Base-by-base conservation (phyloP, 1,140 invertebrate species). In the Drosophila tani region DNA sequence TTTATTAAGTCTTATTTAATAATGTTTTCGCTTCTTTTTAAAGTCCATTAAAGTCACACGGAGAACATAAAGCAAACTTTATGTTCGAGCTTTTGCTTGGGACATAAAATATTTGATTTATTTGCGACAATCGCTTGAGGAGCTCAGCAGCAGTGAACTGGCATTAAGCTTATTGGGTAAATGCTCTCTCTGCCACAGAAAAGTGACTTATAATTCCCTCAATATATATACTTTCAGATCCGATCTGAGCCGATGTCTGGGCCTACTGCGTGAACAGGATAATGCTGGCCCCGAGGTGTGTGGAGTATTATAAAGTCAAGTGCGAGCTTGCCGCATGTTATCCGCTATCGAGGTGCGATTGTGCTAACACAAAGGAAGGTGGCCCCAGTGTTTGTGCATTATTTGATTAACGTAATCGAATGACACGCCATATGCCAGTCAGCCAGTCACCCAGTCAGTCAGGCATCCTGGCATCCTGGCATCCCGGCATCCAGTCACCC, bases 351-450 rank as follows among this genome's bases (percentile, higher is more conserved):
- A 11, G 29, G 40, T 47, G 68, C 55, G 67, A 71, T 70, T 70
- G 70, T 60, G 35, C 19, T 19, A 75, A 67, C 73, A 67, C 75
- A 76, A 58, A 47, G n/a, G 46, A 51, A 43, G 41, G 24, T 29
- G 38, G 41, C 24, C 57, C 57, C 78, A 77, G 80, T 87, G 83
- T 82, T 87, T 87, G 85, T 90, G 81, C 81, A 88, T 88, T 81
- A 88, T 88, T 90, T 88, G 85, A 88, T 88, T 88, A 88, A 90
- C 85, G 85, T 88, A 88, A 88, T 88, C 81, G 81, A 88, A 88
- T 88, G 75, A 78, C 75, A 78, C 75, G 75, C 75, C 75, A 78
- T 70, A 78, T 78, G 73, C 62, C 60, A 66, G 50, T 55, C 85
- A 88, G 24, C 73, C 68, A 71, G 68, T 64, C 57, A 80, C 17